Base-by-base conservation (phyloP, 2,888 invertebrate species). In the Aproaerema taeniolella region DNA sequence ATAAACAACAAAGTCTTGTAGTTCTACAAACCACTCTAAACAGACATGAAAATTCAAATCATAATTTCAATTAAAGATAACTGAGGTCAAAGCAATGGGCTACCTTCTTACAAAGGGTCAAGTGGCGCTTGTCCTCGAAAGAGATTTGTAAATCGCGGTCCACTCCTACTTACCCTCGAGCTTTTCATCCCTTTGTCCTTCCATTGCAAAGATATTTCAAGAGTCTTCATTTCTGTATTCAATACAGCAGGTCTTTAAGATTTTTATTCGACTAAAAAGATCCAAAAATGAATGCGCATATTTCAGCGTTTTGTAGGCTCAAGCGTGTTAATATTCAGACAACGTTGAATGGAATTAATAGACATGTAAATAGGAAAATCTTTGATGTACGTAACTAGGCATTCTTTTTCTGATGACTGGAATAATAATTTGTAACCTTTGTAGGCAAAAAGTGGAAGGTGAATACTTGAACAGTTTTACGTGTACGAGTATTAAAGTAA, bases 71-170 rank as follows among this genome's bases (percentile, higher is more conserved):
- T 54, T 55, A 57, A 55, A 45, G 38, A 55, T 55, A 58, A 49
- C 49, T 50, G 49, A 28, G 47, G 39, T 43, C 51, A 49, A 55
- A 52, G 52, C 48, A 45, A 54, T 55, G 49, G 48, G 52, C 50
- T 55, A 32, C 33, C 36, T 39, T 55, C 48, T 47, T 49, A 41
- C 46, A 61, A 61, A 67, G 72, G 79, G 80, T 76, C 72, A 67
- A 75, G 78, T 58, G 61, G 43, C 52, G 66, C 76, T 79, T 67
- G 67, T 72, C 72, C 71, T 56, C 64, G 49, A 63, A 63, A 54
- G 67, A 71, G 68, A 72, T 74, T 71, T 70, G 69, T 73, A 73
- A 78, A 77, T 72, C 68, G 74, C 61, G 72, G 72, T 69, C 67
- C 67, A 59, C 69, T 67, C 59, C n/a, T n/a, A 42, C 41, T 49